A percentile compares a stretch with the other conserved stretches of the same genome.
Evolutionary conservation across 2,888 invertebrate species (phyloP).

Genomic region (Pterostichus niger): DNA sequence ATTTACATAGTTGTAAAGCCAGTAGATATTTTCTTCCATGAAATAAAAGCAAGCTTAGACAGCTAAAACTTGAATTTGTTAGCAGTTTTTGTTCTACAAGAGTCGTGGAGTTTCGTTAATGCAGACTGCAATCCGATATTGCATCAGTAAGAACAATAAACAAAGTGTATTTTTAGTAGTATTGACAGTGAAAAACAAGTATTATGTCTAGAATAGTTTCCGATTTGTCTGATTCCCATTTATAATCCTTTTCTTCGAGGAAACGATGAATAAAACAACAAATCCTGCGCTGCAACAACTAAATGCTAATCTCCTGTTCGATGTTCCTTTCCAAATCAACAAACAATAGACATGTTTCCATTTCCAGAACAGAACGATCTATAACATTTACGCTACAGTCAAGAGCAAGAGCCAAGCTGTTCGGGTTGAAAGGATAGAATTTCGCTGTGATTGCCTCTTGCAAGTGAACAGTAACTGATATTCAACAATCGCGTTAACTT

Average conservation of each 20-base stretch:
- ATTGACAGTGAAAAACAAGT: constrained; percentile 6
- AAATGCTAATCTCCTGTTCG: constrained; percentile 20
- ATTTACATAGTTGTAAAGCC: no score
- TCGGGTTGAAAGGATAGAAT: constrained; percentile 15
- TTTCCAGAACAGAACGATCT: constrained; percentile 12
- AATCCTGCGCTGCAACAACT: constrained; percentile 20
- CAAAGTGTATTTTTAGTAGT: neutral
- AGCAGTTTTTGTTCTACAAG: no score
- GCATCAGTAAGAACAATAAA: neutral
- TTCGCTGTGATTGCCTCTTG: constrained; percentile 18
- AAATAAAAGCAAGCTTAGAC: no score
- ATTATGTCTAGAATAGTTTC: constrained; percentile 1
- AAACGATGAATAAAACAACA: constrained; percentile 27
- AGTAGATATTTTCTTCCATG: no score
- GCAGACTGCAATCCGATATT: no score
- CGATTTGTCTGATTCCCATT: neutral
- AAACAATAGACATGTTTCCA: constrained; percentile 45
- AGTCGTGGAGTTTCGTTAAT: no score
- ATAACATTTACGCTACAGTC: neutral
- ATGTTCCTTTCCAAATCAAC: constrained; percentile 32
- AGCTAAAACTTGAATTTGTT: no score
- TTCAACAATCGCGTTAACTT: constrained; percentile 3
- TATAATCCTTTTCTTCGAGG: constrained; percentile 17
- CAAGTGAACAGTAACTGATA: constrained; percentile 26
- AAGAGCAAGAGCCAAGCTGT: constrained; percentile 9